Base-by-base conservation (phyloP, 64 coral and sea anemone species). In the Platygyra sinensis region DNA sequence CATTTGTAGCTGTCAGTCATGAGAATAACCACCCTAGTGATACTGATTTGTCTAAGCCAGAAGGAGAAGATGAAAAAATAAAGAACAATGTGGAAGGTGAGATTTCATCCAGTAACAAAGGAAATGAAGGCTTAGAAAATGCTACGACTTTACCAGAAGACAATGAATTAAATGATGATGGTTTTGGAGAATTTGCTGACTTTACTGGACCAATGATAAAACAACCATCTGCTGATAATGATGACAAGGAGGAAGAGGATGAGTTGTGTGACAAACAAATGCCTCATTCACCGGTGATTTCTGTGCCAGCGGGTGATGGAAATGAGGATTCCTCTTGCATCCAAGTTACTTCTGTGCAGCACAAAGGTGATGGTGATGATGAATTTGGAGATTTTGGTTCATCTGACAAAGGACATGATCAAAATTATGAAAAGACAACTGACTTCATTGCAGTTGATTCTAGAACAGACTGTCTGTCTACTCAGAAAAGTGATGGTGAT, bases 351-450 rank as follows among this genome's bases (percentile, higher is more conserved):
- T 27, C 20, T 67, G 59, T 7, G 22, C 0, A 28, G 15, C n/a
- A 51, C 4, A 79, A 80, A 16, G 32, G 4, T 74, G 83, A 65
- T 52, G n/a, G n/a, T n/a, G 77, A 67, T 17, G 27, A 49, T 79
- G 78, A 77, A 30, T 88, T 88, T 57, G 73, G 39, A 8, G 87
- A 46, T 72, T 60, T 87, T 87, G 86, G 73, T 20, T 57, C 86
- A 46, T 76, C 46, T 77, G 25, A 67, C 28, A 22, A 89, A 65
- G 71, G 61, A 5, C 46, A 5, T 28, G 17, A 28, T 76, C 38
- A 89, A 79, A 79, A 79, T 50, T 60, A 51, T 55, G 38, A 80
- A 31, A 54, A 13, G 31, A 25, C 10, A 54, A 30, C 9, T 29
- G 60, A 89, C 64, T 89, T 62, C 67, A 0, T 29, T 20, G 2